A percentile compares a stretch with the other conserved stretches of the same genome.
Evolutionary conservation across 1,140 invertebrate genomes (phyloP).

Genomic region (Conopomorpha cramerella): DNA sequence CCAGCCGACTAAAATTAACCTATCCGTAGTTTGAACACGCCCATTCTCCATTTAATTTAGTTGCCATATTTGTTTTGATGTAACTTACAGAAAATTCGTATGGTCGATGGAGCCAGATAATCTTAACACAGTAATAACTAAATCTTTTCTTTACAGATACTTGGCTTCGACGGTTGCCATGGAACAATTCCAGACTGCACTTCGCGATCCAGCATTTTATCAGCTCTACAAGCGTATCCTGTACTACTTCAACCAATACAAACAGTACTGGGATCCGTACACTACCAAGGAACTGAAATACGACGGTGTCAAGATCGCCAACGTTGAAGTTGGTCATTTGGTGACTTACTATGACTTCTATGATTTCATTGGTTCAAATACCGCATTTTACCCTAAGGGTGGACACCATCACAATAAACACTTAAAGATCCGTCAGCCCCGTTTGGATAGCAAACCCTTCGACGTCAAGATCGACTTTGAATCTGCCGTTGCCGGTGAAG

Average conservation of each 20-base stretch:
- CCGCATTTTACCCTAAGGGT: constrained; percentile 23
- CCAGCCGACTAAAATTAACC: no score
- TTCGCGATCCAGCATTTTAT: constrained; percentile 71
- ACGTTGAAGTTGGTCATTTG: constrained; percentile 58
- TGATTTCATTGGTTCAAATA: constrained; percentile 57
- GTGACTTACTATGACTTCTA: constrained; percentile 62
- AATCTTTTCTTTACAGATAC: constrained; percentile 23
- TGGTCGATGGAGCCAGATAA: no score
- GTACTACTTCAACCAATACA: constrained; percentile 61
- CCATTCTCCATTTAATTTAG: no score
- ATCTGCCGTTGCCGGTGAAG: constrained; percentile 60
- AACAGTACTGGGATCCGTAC: constrained; percentile 64
- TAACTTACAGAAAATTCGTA: no score
- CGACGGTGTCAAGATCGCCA: constrained; percentile 61
- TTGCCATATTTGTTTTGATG: no score
- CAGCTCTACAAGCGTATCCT: constrained; percentile 66
- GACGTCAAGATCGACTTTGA: constrained; percentile 64
- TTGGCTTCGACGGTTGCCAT: constrained; percentile 53
- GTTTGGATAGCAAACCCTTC: constrained; percentile 69
- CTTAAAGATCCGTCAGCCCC: constrained; percentile 62
- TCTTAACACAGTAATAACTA: neutral
- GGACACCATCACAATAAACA: constrained; percentile 17
- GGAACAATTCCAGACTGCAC: constrained; percentile 62
- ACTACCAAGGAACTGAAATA: constrained; percentile 62
- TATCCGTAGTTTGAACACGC: no score